phyloP scores from a whole-genome alignment of 1,140 invertebrate genomes.

The Philaenus spumarius region DNA sequence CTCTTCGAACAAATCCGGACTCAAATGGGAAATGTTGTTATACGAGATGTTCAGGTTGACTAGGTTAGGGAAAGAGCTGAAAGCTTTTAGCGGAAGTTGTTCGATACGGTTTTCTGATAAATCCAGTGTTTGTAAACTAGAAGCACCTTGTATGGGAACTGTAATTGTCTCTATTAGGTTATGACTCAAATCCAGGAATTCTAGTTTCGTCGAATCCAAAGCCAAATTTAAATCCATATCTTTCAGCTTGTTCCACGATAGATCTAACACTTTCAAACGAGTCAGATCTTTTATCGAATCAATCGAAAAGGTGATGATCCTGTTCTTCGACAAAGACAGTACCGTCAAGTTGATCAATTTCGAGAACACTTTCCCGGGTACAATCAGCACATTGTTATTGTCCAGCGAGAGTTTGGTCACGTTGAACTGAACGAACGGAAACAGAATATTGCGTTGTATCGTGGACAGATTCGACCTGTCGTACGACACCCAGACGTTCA shows the following conservation, averaged over 20 bases:
- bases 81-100: constrained; percentile 40
- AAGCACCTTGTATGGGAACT: constrained; percentile 25
- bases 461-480: background rate
- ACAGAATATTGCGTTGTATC: background rate
- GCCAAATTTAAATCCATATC: constrained; percentile 30
- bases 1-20: constrained; percentile 7
- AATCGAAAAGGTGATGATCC: constrained; percentile 40
- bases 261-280: constrained; percentile 39
- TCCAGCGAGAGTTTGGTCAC: background rate
- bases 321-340: constrained; percentile 42
- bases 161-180: background rate
- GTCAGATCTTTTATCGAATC: constrained; percentile 36
- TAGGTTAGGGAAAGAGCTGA: constrained; percentile 28
- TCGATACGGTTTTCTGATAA: constrained; percentile 40
- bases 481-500: background rate
- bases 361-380: background rate
- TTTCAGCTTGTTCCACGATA: constrained; percentile 42
- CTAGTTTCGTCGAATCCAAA: background rate
- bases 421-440: background rate
- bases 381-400: background rate
- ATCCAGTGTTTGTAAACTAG: constrained; percentile 36
- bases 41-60: constrained; percentile 42
- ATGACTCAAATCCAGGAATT: background rate
- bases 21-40: constrained; percentile 32
- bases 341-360: background rate